phyloP scores from a whole-genome alignment of 2,113 vertebrate genomes.

The Ursus arctos region DNA sequence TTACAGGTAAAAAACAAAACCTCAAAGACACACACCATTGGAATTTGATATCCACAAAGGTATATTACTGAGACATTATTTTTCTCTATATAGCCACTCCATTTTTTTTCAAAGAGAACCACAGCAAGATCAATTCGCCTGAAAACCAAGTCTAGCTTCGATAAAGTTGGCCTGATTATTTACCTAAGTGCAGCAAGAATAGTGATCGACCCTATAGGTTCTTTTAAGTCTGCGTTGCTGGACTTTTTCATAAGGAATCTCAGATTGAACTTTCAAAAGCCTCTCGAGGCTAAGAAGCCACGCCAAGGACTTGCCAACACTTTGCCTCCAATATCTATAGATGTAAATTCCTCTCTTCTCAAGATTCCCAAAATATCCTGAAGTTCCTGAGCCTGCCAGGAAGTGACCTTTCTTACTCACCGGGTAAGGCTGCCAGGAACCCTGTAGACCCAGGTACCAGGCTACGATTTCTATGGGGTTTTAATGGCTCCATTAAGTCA shows the following conservation, averaged over 20 bases:
- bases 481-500: neutral
- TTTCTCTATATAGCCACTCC: neutral
- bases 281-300: neutral
- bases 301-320: neutral
- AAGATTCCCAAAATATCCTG: neutral
- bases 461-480: neutral
- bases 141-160: neutral
- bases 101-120: neutral
- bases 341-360: neutral
- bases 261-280: neutral
- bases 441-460: neutral
- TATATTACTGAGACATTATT: neutral
- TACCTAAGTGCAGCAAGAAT: neutral
- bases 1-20: neutral
- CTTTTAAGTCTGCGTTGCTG: neutral
- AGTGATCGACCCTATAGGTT: neutral
- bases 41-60: neutral
- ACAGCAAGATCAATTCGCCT: neutral
- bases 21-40: neutral
- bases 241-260: neutral
- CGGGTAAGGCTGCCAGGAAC: neutral
- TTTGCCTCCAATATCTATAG: neutral
- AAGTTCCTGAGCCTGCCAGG: neutral
- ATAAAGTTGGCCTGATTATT: neutral
- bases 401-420: neutral